Evolutionary conservation across 2,113 vertebrate genomes (phyloP).

Genomic region (Cyanoramphus novaezelandiae): DNA sequence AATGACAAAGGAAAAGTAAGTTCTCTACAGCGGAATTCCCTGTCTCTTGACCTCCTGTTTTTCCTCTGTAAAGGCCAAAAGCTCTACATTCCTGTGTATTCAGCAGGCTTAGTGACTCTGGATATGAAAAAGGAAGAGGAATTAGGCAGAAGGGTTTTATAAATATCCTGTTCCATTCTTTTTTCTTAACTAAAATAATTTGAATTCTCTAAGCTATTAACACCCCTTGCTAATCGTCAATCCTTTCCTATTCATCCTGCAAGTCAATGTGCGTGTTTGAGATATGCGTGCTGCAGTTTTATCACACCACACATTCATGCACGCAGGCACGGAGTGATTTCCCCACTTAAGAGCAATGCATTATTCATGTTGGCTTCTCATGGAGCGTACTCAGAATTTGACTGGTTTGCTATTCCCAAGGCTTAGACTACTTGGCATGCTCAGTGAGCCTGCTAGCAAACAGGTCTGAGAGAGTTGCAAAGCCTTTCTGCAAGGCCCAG

Average conservation of each 20-base stretch:
- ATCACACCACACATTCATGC: neutral
- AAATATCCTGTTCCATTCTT: neutral
- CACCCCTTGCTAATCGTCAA: neutral
- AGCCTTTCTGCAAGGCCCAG: neutral
- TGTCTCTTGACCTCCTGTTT: neutral
- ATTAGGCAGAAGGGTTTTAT: neutral
- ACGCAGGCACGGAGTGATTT: neutral
- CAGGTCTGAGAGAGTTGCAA: neutral
- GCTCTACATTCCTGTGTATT: neutral
- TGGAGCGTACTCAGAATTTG: neutral
- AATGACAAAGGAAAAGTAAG: neutral
- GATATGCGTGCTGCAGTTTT: neutral
- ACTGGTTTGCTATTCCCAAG: neutral
- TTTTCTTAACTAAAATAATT: neutral
- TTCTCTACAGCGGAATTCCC: neutral
- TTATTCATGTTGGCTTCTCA: constrained; percentile 41
- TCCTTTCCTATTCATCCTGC: neutral
- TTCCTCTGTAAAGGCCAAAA: neutral
- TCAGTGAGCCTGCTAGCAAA: neutral
- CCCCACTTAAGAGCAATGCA: neutral
- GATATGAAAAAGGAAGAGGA: neutral
- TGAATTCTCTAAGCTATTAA: neutral
- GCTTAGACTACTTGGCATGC: neutral
- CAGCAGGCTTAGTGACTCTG: neutral
- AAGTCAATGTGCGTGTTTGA: constrained; percentile 2